Conservation (phyloP, 2,888 invertebrate species). For the Steromphala cineraria region DNA sequence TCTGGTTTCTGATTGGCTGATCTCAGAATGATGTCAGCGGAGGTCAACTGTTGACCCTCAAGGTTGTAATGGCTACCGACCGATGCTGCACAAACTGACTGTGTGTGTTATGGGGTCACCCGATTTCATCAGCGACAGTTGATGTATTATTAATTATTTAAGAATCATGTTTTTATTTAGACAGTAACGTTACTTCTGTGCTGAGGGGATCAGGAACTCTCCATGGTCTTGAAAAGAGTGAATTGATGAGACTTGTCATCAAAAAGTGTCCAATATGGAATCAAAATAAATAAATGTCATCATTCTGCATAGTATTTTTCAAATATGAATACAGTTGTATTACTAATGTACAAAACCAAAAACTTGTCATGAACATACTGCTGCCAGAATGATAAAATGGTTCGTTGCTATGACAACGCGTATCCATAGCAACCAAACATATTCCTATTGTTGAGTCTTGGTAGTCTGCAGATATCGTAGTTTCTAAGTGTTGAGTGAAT, state of each 20-base stretch:
- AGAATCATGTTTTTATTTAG: no score
- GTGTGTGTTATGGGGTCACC: no score
- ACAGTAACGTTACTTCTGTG: no score
- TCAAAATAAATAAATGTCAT: constrained; percentile 4
- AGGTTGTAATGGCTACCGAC: no score
- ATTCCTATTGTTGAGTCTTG: background rate
- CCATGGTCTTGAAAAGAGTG: no score
- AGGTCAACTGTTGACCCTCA: no score
- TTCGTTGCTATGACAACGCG: background rate
- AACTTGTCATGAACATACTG: background rate
- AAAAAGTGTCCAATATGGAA: background rate
- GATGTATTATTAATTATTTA: no score
- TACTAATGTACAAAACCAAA: constrained; percentile 11
- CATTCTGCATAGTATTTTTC: constrained; percentile 8
- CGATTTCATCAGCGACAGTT: no score
- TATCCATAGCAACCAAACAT: background rate
- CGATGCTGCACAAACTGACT: no score
- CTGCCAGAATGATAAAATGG: background rate
- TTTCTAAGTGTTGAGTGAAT: background rate
- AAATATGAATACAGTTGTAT: background rate
- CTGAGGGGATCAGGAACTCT: no score
- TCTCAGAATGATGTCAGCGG: background rate
- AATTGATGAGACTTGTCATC: background rate
- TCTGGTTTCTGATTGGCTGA: background rate
- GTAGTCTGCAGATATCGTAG: background rate